A percentile compares a stretch with the other conserved stretches of the same genome.
Evolutionary conservation across 2,113 vertebrate genomes (phyloP).

Genomic region (Amblyornis subalaris): DNA sequence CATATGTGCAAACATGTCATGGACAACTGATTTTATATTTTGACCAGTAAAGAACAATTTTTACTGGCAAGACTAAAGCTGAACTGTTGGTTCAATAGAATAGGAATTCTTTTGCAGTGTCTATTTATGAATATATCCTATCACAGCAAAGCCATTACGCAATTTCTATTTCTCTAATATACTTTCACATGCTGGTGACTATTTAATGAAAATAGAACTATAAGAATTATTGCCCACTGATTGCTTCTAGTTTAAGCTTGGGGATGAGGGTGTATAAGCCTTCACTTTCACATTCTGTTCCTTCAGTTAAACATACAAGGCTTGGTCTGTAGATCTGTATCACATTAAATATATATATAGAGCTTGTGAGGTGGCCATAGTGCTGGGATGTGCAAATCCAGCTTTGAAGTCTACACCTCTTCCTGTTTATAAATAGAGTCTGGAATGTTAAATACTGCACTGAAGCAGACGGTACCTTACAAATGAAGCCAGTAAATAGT

Average conservation of each 20-base stretch:
- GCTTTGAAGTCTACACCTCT: conserved; percentile 70
- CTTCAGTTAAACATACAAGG: conserved; percentile 45
- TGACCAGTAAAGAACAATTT: neutral
- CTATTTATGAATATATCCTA: neutral
- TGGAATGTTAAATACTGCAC: conserved; percentile 66
- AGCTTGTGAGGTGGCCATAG: conserved; percentile 81
- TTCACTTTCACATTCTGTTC: conserved; percentile 29
- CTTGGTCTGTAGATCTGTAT: conserved; percentile 48
- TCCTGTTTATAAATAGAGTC: conserved; percentile 76
- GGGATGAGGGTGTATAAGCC: conserved; percentile 36
- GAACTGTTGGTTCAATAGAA: neutral
- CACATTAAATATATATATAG: conserved; percentile 64
- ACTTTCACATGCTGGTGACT: conserved; percentile 28
- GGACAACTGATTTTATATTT: neutral
- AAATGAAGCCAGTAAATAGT: neutral
- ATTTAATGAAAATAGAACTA: conserved; percentile 58
- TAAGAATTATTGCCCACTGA: conserved; percentile 64
- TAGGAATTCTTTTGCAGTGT: neutral
- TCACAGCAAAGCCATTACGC: neutral
- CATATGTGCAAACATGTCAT: neutral
- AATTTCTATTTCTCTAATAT: conserved; percentile 6
- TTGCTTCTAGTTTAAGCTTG: conserved; percentile 66
- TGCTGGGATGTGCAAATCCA: conserved; percentile 72
- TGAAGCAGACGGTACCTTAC: conserved; percentile 18
- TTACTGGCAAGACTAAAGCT: neutral